Conservation (phyloP, 2,113 vertebrate genomes). For the Macroglossus sobrinus region DNA sequence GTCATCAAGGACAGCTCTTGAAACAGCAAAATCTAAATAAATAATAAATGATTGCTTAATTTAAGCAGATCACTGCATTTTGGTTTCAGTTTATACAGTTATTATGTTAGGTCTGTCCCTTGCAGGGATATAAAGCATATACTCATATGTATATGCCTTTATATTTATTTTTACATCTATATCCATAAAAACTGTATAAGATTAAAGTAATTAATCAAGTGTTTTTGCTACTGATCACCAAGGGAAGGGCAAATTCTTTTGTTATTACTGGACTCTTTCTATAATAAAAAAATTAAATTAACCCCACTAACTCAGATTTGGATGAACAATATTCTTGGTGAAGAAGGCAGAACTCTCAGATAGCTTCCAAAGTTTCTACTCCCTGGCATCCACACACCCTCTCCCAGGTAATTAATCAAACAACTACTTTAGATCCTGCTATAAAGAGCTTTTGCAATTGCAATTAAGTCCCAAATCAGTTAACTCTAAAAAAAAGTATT, state of each 20-base stretch:
- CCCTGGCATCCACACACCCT: background rate
- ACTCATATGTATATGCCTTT: background rate
- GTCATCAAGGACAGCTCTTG: background rate
- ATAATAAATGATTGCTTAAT: background rate
- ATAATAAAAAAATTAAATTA: background rate
- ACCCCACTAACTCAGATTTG: background rate
- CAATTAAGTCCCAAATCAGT: background rate
- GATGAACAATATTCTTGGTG: background rate
- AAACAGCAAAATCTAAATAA: background rate
- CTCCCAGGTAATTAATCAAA: background rate
- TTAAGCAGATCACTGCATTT: background rate
- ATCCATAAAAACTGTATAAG: background rate
- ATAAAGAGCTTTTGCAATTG: background rate
- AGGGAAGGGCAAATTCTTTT: background rate
- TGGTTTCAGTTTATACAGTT: background rate
- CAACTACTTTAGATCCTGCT: background rate
- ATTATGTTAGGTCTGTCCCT: background rate
- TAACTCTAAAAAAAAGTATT: background rate
- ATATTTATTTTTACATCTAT: background rate
- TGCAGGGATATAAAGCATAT: background rate
- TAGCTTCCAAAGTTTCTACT: background rate
- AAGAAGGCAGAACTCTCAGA: background rate
- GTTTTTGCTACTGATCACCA: background rate
- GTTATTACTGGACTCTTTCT: background rate
- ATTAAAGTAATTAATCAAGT: background rate